Percentiles rank a stretch among this genome's conserved stretches.
These are phyloP conservation scores for Diuraphis noxia DNA, from an alignment of 1,140 invertebrate species.

Conservation along the genomic window DNA sequence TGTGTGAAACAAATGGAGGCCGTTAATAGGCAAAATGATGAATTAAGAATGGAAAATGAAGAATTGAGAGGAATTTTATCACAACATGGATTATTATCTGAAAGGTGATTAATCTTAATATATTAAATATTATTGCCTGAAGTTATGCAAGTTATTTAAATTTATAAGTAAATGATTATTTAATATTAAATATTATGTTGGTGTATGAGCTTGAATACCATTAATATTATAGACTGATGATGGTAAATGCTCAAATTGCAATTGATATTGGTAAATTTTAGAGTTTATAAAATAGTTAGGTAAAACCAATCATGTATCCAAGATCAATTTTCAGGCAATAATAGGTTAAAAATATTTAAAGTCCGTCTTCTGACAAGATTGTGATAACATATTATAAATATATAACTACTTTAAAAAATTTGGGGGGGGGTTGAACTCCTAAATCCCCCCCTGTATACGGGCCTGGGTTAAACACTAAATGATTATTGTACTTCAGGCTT, in stretches of 20 bases:
- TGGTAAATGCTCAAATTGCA: neutral
- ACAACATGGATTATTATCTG: constrained; percentile 55
- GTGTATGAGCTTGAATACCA: neutral
- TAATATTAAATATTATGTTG: neutral
- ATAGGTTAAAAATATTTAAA: too few relatives aligned
- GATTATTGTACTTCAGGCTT: neutral
- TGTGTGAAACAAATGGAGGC: constrained; percentile 58
- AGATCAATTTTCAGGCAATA: too few relatives aligned
- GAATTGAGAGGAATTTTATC: constrained; percentile 55
- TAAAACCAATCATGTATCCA: too few relatives aligned
- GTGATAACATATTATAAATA: too few relatives aligned
- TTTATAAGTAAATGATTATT: neutral
- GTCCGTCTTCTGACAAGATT: too few relatives aligned
- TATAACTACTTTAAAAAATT: too few relatives aligned
- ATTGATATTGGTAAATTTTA: neutral
- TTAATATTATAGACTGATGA: neutral
- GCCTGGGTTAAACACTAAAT: neutral
- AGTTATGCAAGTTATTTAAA: neutral
- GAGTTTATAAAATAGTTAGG: neutral
- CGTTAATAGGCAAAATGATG: constrained; percentile 56
- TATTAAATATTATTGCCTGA: neutral
- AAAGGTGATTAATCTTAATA: constrained; percentile 26
- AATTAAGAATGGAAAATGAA: constrained; percentile 57
- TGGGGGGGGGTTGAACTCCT: too few relatives aligned
- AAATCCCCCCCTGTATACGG: too few relatives aligned